A percentile compares a stretch with the other conserved stretches of the same genome.
Conservation (phyloP, 1,140 invertebrate species). For the Aphidius ervi region DNA sequence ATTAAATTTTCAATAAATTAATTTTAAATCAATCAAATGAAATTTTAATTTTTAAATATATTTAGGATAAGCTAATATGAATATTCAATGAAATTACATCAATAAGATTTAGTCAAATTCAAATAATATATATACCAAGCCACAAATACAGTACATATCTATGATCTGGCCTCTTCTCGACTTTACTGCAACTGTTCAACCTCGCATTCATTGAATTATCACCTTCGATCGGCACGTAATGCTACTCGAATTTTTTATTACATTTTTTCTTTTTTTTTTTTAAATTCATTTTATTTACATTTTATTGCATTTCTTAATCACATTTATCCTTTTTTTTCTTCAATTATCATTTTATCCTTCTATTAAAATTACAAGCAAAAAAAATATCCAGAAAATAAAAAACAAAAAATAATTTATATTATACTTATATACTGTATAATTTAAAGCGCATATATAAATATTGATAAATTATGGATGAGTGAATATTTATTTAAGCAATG, state of each 20-base stretch:
- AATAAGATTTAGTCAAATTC: slow-evolving; percentile 9
- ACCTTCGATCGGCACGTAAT: slow-evolving; percentile 22
- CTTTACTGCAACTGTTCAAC: slow-evolving; percentile 21
- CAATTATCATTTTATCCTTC: too few relatives aligned
- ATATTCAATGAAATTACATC: not conserved
- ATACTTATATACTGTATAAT: too few relatives aligned
- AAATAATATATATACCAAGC: slow-evolving; percentile 27
- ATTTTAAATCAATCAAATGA: too few relatives aligned
- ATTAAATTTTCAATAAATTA: too few relatives aligned
- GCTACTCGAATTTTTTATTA: slow-evolving; percentile 3
- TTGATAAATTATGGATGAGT: too few relatives aligned
- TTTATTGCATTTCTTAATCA: too few relatives aligned
- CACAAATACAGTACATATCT: slow-evolving; percentile 36
- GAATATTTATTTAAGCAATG: too few relatives aligned
- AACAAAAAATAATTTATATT: slow-evolving; percentile 11
- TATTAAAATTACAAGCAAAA: too few relatives aligned
- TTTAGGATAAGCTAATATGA: too few relatives aligned
- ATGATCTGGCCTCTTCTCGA: slow-evolving; percentile 21
- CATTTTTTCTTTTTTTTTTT: not conserved
- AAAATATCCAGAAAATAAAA: not conserved
- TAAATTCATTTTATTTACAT: not conserved
- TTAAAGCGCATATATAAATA: too few relatives aligned
- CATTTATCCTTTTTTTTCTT: not conserved
- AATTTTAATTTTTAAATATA: too few relatives aligned
- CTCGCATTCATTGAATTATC: slow-evolving; percentile 35